These are phyloP conservation scores for Elysia crispata DNA, from an alignment of 2,888 invertebrate species.

Conservation along the genomic window DNA sequence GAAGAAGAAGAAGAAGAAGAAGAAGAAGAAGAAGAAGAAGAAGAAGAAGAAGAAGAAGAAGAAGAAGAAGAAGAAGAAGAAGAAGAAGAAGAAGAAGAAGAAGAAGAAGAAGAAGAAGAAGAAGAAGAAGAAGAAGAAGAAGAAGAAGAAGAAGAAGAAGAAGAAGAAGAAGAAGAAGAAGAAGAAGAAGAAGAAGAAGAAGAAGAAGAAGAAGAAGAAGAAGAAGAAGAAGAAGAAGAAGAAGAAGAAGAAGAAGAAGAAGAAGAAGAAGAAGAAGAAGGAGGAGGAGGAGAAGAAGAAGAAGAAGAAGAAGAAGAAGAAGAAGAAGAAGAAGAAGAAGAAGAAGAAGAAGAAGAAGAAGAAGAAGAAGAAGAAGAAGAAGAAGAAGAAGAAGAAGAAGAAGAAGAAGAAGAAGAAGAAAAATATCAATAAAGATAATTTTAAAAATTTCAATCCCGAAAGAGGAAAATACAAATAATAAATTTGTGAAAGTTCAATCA, in stretches of 20 bases:
- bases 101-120: no score
- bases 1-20: no score
- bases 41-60: no score
- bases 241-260: conserved; percentile 16
- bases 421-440: neutral
- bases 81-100: no score
- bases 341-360: neutral
- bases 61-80: no score
- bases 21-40: no score
- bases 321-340: neutral
- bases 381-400: neutral
- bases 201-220: neutral
- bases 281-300: neutral
- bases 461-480: no score
- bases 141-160: neutral
- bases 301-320: neutral
- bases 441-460: no score
- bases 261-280: neutral
- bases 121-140: neutral
- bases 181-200: conserved; percentile 1
- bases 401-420: conserved; percentile 14
- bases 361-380: neutral
- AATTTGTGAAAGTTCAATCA: no score
- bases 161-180: neutral
- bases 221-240: conserved; percentile 19